These are phyloP conservation scores for Philereme vetulata DNA, from an alignment of 2,888 invertebrate genomes.

Conservation along the genomic window DNA sequence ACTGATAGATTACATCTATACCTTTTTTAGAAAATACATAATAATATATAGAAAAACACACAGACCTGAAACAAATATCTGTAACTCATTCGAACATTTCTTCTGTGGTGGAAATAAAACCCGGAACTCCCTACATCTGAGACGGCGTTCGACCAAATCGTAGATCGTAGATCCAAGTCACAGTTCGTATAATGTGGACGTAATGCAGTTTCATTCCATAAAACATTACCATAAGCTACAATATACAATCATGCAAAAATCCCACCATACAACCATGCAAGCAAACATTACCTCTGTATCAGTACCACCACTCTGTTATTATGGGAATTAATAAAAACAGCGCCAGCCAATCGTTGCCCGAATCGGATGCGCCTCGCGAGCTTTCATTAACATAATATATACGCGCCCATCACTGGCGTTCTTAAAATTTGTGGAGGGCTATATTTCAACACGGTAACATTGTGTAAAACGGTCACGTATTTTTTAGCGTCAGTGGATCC, in stretches of 20 bases:
- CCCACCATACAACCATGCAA: conserved; percentile 15
- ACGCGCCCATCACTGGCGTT: conserved; percentile 77
- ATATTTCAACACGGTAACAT: conserved; percentile 74
- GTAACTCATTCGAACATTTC: too few species aligned
- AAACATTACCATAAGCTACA: neutral
- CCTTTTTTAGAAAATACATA: too few species aligned
- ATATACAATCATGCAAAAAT: conserved; percentile 24
- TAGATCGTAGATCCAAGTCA: too few species aligned
- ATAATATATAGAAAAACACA: too few species aligned
- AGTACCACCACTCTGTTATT: conserved; percentile 52
- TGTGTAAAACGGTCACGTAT: conserved; percentile 79
- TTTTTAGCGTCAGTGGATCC: conserved; percentile 70
- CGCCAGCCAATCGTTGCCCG: conserved; percentile 56
- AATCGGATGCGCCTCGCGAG: conserved; percentile 79
- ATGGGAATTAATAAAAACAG: conserved; percentile 72
- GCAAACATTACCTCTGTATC: conserved; percentile 24
- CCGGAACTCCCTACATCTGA: too few species aligned
- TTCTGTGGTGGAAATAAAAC: too few species aligned
- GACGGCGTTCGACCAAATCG: too few species aligned
- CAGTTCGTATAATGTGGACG: neutral
- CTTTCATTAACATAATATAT: conserved; percentile 82
- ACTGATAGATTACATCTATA: too few species aligned
- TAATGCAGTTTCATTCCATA: neutral
- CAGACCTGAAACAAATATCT: too few species aligned
- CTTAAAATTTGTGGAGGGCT: conserved; percentile 77